Percentiles rank a stretch among this genome's conserved stretches.
phyloP scores from a whole-genome alignment of 2,888 invertebrate species.

The Leptinotarsa peninsularis region DNA sequence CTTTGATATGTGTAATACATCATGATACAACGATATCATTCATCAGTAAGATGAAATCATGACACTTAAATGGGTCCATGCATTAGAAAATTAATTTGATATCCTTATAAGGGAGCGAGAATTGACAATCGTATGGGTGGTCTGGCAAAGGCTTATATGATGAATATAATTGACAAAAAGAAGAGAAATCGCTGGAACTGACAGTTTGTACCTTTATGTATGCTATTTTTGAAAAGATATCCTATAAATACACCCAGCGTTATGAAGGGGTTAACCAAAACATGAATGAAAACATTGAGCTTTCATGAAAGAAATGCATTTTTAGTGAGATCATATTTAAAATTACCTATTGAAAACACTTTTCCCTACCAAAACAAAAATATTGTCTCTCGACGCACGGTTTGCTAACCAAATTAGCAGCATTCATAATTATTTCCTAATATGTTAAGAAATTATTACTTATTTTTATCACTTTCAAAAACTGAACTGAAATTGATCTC shows the following conservation, averaged over 20 bases:
- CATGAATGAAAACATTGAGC: too few species aligned
- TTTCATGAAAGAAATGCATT: too few species aligned
- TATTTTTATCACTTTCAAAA: too few species aligned
- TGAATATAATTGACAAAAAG: constrained; percentile 10
- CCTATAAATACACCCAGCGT: too few species aligned
- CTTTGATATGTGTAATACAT: constrained; percentile 26
- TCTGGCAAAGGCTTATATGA: not conserved
- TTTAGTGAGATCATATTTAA: too few species aligned
- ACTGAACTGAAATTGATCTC: too few species aligned
- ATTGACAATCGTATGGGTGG: constrained; percentile 16
- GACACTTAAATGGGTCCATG: constrained; percentile 22
- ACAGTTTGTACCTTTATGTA: not conserved
- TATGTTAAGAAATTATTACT: too few species aligned
- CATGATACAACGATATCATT: constrained; percentile 32
- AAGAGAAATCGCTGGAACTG: not conserved
- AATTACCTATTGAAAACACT: not conserved
- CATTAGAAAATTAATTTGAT: constrained; percentile 27
- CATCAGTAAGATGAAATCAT: constrained; percentile 31
- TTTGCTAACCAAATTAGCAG: not conserved
- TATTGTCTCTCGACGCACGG: too few species aligned
- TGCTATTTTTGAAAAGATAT: too few species aligned
- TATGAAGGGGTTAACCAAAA: too few species aligned
- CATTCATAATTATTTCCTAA: too few species aligned
- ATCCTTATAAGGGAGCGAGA: constrained; percentile 20
- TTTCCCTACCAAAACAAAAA: too few species aligned